Conservation (phyloP, 2,113 vertebrate genomes). For the Mixornis gularis region DNA sequence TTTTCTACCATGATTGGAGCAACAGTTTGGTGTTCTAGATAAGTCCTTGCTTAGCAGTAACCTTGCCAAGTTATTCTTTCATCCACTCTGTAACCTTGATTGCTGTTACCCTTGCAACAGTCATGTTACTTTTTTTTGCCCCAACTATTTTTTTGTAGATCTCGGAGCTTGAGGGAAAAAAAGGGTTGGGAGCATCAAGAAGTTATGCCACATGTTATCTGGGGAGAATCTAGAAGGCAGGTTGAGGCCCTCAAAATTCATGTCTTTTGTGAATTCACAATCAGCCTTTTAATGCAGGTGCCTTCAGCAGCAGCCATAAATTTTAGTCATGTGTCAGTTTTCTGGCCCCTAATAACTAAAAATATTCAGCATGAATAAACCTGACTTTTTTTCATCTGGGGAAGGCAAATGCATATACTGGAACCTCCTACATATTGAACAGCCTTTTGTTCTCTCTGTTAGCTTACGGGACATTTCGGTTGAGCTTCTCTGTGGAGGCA, state of each 20-base stretch:
- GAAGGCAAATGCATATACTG: neutral
- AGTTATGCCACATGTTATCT: neutral
- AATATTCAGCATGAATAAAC: neutral
- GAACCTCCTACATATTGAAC: neutral
- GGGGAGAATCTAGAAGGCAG: neutral
- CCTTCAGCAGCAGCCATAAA: neutral
- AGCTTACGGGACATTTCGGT: constrained; percentile 65
- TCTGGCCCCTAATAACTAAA: neutral
- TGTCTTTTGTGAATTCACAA: neutral
- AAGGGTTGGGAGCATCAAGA: neutral
- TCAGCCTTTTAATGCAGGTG: neutral
- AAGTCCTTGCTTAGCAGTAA: neutral
- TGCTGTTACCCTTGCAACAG: neutral
- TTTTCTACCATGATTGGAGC: neutral
- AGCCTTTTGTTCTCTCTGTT: neutral
- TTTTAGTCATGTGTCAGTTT: neutral
- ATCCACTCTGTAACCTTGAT: neutral
- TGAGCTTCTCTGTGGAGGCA: constrained; percentile 51
- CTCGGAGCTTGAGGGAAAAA: neutral
- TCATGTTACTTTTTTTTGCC: neutral
- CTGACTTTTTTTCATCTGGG: neutral
- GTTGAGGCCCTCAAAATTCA: neutral
- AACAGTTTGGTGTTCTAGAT: neutral
- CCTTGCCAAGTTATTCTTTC: neutral
- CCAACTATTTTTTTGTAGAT: neutral